A percentile compares a stretch with the other conserved stretches of the same genome.
Evolutionary conservation across 1,140 invertebrate genomes (phyloP).

Genomic region (Zaprionus gabonicus): DNA sequence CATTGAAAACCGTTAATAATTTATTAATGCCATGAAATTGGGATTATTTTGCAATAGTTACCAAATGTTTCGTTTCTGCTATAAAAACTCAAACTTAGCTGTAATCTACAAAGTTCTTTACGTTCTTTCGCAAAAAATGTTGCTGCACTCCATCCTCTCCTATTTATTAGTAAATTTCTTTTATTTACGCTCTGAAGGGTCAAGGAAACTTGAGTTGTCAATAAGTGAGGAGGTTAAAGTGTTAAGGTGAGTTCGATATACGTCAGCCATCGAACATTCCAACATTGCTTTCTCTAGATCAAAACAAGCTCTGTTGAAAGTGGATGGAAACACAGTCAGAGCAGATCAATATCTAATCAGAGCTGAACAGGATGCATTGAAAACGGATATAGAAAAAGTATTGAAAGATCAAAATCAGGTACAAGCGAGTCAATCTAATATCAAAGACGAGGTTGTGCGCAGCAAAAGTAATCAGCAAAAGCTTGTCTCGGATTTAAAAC

Average conservation of each 20-base stretch:
- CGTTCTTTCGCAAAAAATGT: neutral
- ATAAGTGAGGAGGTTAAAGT: neutral
- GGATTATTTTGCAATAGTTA: neutral
- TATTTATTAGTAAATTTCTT: neutral
- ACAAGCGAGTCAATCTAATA: neutral
- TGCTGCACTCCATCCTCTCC: neutral
- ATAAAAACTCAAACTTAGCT: neutral
- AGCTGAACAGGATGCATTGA: neutral
- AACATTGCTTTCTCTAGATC: neutral
- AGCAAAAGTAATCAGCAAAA: neutral
- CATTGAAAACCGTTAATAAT: neutral
- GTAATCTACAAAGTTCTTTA: neutral
- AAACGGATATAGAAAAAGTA: neutral
- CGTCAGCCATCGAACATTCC: neutral
- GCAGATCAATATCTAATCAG: neutral
- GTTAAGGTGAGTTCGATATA: neutral
- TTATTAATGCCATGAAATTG: neutral
- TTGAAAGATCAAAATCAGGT: neutral
- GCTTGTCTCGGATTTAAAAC: neutral
- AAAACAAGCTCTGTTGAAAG: neutral
- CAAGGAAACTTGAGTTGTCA: neutral
- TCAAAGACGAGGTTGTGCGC: neutral
- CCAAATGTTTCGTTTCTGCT: neutral
- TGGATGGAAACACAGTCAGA: neutral
- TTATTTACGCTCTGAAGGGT: neutral